These are phyloP conservation scores for Nephrotoma flavescens DNA, from an alignment of 2,888 invertebrate genomes.

Conservation along the genomic window DNA sequence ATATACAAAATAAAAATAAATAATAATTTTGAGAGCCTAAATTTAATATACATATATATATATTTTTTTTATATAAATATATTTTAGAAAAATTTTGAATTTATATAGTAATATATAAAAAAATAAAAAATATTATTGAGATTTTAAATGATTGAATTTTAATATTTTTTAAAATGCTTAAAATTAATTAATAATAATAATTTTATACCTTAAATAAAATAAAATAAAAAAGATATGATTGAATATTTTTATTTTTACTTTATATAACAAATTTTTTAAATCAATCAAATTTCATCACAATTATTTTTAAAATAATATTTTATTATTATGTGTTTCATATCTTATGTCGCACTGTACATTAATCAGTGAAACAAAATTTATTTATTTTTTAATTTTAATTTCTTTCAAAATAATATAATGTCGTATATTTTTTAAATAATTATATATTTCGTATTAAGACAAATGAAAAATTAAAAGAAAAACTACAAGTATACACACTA, in stretches of 20 bases:
- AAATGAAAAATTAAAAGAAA: neutral
- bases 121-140: neutral
- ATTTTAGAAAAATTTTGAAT: neutral
- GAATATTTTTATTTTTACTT: neutral
- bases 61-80: neutral
- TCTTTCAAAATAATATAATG: neutral
- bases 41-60: neutral
- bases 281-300: neutral
- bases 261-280: neutral
- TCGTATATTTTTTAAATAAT: neutral
- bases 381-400: too few relatives aligned
- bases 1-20: neutral
- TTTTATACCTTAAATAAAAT: neutral
- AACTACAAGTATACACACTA: slow-evolving; percentile 4
- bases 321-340: neutral
- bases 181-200: neutral
- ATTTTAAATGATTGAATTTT: neutral
- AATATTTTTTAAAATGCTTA: neutral
- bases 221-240: neutral
- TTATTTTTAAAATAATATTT: neutral
- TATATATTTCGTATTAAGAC: neutral
- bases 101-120: neutral
- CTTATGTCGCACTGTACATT: slow-evolving; percentile 2
- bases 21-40: neutral
- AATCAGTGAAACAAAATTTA: neutral